phyloP scores from a whole-genome alignment of 2,888 invertebrate species.

The Teleiodes luculella region DNA sequence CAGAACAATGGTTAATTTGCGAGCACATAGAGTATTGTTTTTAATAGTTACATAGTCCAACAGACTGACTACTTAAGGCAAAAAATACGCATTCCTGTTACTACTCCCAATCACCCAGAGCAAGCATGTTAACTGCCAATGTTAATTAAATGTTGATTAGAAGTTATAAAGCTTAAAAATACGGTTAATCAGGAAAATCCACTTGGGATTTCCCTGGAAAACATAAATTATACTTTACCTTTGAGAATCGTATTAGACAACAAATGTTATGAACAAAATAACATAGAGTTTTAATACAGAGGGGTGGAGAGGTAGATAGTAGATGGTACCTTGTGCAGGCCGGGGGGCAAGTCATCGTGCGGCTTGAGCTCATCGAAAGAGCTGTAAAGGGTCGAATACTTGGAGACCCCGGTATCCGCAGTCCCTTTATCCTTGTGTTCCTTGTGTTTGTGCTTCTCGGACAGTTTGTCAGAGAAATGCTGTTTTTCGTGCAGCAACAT shows the following conservation, averaged over 20 bases:
- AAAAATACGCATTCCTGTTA: too few species aligned
- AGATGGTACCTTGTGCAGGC: constrained; percentile 63
- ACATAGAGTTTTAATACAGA: neutral
- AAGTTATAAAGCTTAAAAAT: neutral
- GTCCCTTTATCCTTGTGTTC: constrained; percentile 43
- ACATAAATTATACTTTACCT: constrained; percentile 1
- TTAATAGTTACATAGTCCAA: constrained; percentile 44
- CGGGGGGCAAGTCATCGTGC: constrained; percentile 59
- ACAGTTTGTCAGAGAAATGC: constrained; percentile 58
- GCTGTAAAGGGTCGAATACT: constrained; percentile 67
- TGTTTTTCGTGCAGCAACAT: constrained; percentile 74
- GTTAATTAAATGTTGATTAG: neutral
- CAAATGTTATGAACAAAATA: constrained; percentile 1
- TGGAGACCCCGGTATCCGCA: constrained; percentile 41
- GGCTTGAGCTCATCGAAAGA: constrained; percentile 68
- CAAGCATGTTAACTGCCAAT: neutral
- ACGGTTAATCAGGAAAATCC: neutral
- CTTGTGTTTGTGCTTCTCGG: constrained; percentile 45
- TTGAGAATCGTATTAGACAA: neutral
- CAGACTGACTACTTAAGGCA: constrained; percentile 23
- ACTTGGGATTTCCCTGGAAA: neutral
- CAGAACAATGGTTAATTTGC: too few species aligned
- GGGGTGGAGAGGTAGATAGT: neutral
- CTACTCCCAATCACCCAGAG: too few species aligned
- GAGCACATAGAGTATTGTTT: constrained; percentile 81